Evolutionary conservation across 2,113 vertebrate genomes (phyloP).

Genomic region (Labrus mixtus): DNA sequence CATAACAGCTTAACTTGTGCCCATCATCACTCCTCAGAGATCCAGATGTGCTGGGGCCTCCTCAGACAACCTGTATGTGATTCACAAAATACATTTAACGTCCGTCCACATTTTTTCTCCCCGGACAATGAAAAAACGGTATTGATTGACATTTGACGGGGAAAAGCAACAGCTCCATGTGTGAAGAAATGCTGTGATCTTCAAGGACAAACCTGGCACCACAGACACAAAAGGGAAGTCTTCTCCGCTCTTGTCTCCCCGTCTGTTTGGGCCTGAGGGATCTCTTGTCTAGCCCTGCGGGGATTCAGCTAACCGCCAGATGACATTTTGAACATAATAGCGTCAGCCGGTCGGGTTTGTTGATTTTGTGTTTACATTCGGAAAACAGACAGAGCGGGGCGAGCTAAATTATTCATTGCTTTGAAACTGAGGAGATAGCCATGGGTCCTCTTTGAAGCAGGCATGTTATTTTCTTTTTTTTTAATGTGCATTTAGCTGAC

Average conservation of each 20-base stretch:
- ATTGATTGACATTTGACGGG: conserved; percentile 53
- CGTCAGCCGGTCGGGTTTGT: conserved; percentile 14
- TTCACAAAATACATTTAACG: conserved; percentile 37
- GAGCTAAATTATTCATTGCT: conserved; percentile 46
- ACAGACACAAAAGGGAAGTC: conserved; percentile 9
- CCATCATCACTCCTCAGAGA: conserved; percentile 18
- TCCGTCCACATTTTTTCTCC: background rate
- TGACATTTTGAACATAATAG: conserved; percentile 44
- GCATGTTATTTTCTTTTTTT: background rate
- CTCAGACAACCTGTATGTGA: conserved; percentile 38
- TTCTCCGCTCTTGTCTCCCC: background rate
- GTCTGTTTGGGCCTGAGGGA: conserved; percentile 15
- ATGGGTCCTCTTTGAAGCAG: background rate
- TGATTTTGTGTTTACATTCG: conserved; percentile 53
- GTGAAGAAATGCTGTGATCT: conserved; percentile 32
- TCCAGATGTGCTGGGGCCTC: background rate
- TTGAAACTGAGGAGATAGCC: conserved; percentile 32
- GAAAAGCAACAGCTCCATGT: background rate
- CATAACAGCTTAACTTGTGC: background rate
- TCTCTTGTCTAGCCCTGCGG: background rate
- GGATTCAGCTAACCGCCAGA: conserved; percentile 14
- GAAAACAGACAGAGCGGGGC: conserved; percentile 1
- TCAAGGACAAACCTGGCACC: conserved; percentile 45
- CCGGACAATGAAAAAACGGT: conserved; percentile 21
- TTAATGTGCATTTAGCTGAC: conserved; percentile 1